Evolutionary conservation across 1,140 invertebrate genomes (phyloP), one percentile per base, ranked within the genome.

Genomic region (Eciton burchellii): DNA sequence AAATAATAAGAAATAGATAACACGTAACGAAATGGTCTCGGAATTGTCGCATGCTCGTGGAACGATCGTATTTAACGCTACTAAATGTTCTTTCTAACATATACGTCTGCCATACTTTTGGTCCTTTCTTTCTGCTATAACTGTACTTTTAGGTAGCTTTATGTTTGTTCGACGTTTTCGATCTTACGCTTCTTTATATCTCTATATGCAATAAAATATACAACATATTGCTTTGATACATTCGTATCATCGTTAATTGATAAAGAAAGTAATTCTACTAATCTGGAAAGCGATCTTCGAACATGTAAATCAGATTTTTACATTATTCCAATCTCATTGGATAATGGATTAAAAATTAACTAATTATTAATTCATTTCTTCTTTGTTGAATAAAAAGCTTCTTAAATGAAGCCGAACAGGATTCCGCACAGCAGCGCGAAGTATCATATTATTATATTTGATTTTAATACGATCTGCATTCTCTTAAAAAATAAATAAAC

Each of bases 401-500:
- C n/a, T n/a, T n/a, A n/a, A n/a, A n/a, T n/a, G n/a, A n/a, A n/a
- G n/a, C n/a, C n/a, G n/a, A n/a, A n/a, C n/a, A n/a, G n/a, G n/a
- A n/a, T n/a, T n/a, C n/a, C n/a, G n/a, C n/a, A n/a, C n/a, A n/a
- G 19, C 16, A 83, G 52, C 21, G 72, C 26, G 68, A 54, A 45
- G 14, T 6, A 35, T 41, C 19, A 11, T 35, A 9, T 56, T 21
- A 43, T 68, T 52, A 14, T 12, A 19, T 49, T 35, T 68, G 21
- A 43, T 68, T 56, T 68, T 68, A 68, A 14, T 29, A 0, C 43
- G 11, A 16, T 35, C 1, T 68, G 6, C 5, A 14, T 54, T 6
- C 54, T 54, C 26, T 26, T 65, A 52, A 54, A 65, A 9, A 65
- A 77, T 68, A 77, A 54, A 6, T 77, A 56, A 77, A 54, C 49